Evolutionary conservation across 2,113 vertebrate species (phyloP).

Genomic region (Onychostruthus taczanowskii): DNA sequence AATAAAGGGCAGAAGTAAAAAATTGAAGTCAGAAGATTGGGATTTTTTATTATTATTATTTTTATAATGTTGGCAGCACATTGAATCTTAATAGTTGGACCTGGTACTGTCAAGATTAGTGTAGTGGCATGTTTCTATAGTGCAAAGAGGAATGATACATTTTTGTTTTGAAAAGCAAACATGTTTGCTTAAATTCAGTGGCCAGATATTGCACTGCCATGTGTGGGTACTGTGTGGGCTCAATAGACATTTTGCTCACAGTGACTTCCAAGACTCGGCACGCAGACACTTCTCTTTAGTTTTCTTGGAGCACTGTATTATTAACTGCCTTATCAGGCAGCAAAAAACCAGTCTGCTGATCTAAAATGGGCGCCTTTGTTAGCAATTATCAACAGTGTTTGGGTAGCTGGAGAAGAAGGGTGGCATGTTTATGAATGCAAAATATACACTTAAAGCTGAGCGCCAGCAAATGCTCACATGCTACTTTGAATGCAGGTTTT

Average conservation of each 20-base stretch:
- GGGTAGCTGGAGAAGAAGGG: slow-evolving; percentile 6
- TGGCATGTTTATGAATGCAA: slow-evolving; percentile 53
- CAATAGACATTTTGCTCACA: not conserved
- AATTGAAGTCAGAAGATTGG: slow-evolving; percentile 56
- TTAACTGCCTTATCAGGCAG: not conserved
- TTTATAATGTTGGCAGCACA: slow-evolving; percentile 25
- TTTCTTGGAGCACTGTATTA: not conserved
- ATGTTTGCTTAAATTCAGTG: slow-evolving; percentile 14
- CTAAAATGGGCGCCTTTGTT: slow-evolving; percentile 18
- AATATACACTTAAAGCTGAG: slow-evolving; percentile 26
- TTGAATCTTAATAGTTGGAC: slow-evolving; percentile 57
- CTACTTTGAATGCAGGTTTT: slow-evolving; percentile 43
- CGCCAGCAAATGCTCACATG: slow-evolving; percentile 18
- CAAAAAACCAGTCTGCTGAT: not conserved
- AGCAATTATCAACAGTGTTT: slow-evolving; percentile 43
- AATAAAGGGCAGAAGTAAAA: slow-evolving; percentile 58
- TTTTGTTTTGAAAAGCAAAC: not conserved
- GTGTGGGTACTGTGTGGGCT: not conserved
- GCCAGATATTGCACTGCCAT: not conserved
- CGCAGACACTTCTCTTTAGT: not conserved
- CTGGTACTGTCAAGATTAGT: slow-evolving; percentile 18
- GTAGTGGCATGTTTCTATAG: not conserved
- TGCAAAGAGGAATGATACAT: not conserved
- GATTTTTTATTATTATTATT: slow-evolving; percentile 35
- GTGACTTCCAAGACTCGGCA: not conserved